phyloP scores from a whole-genome alignment of 30 jellyfish, hydroid and myxozoan species.

The Turritopsis dohrnii region DNA sequence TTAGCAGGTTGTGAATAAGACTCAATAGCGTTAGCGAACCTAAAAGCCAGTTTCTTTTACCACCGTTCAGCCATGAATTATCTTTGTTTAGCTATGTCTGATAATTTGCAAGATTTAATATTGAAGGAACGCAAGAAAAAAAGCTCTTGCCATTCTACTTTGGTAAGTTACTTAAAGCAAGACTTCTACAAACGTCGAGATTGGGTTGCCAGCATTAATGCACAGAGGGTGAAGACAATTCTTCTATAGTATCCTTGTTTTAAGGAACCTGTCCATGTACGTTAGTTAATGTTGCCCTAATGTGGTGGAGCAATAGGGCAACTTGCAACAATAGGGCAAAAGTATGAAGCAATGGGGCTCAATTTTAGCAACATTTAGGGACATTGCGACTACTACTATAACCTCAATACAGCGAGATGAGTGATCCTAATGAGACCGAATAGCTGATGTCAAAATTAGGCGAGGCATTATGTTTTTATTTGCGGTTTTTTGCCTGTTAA shows the following conservation, averaged over 20 bases:
- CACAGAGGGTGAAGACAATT: neutral
- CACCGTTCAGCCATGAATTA: neutral
- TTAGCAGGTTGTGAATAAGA: neutral
- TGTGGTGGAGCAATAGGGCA: no score
- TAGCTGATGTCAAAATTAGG: no score
- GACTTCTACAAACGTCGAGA: neutral
- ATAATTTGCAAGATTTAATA: neutral
- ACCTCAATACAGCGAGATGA: no score
- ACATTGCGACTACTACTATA: no score
- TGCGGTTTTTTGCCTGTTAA: no score
- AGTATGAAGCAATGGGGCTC: no score
- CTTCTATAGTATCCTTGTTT: neutral
- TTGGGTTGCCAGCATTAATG: neutral
- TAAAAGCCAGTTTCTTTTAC: neutral
- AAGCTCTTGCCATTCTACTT: neutral
- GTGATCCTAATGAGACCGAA: no score
- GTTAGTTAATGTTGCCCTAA: no score
- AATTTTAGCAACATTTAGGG: no score
- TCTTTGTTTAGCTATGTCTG: neutral
- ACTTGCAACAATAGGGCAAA: no score
- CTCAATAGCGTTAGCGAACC: neutral
- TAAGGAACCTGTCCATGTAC: neutral
- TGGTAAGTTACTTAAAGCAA: neutral
- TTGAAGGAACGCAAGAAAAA: neutral
- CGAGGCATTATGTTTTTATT: no score